Conservation (phyloP, 2,797 vertebrate genomes). For the Cottoperca gobio region DNA sequence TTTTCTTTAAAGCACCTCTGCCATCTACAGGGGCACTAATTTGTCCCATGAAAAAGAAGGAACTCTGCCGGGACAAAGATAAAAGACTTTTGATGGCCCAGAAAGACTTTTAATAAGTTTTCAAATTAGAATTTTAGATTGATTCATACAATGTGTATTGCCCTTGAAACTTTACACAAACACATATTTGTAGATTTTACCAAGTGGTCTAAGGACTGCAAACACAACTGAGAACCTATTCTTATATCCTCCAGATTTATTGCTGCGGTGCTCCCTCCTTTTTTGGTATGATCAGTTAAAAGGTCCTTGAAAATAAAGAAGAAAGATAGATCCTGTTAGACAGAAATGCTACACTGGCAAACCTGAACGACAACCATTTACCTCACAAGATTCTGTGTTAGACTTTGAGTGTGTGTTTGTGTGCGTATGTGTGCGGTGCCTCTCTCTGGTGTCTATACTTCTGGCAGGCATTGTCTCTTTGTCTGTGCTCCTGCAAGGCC, state of each 20-base stretch:
- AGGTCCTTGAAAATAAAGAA: constrained; percentile 79
- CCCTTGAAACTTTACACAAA: constrained; percentile 62
- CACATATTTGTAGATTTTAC: constrained; percentile 51
- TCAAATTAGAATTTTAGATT: constrained; percentile 78
- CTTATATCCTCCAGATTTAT: constrained; percentile 61
- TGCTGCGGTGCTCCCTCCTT: constrained; percentile 58
- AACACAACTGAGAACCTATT: constrained; percentile 41
- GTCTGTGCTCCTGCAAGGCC: constrained; percentile 76
- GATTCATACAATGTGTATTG: constrained; percentile 63
- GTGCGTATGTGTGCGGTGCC: constrained; percentile 11
- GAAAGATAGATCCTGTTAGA: constrained; percentile 71
- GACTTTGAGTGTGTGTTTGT: constrained; percentile 30
- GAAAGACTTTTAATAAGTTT: constrained; percentile 74
- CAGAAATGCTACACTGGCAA: constrained; percentile 76
- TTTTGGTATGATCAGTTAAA: constrained; percentile 77
- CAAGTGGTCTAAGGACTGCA: constrained; percentile 37
- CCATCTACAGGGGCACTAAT: constrained; percentile 85
- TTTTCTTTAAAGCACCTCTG: constrained; percentile 81
- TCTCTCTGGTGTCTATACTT: constrained; percentile 58
- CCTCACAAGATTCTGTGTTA: constrained; percentile 53
- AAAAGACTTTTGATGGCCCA: constrained; percentile 81
- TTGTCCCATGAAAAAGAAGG: constrained; percentile 83
- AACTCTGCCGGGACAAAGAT: constrained; percentile 78
- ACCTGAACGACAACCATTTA: constrained; percentile 74
- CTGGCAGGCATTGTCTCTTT: constrained; percentile 69